These are phyloP conservation scores for Brotula barbata DNA, from an alignment of 2,797 vertebrate genomes.

Conservation along the genomic window DNA sequence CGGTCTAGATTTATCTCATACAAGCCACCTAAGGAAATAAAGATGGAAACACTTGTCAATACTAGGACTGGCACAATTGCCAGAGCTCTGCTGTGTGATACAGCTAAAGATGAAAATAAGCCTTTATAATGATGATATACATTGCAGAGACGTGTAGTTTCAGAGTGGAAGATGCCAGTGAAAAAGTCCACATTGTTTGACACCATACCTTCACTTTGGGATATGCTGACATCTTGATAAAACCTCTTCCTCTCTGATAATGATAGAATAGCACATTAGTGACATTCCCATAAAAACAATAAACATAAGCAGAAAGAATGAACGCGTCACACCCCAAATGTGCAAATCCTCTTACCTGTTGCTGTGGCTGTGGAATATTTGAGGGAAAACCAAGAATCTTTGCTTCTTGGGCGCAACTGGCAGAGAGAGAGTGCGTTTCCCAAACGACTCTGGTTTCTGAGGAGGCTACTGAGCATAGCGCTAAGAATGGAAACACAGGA, in stretches of 20 bases:
- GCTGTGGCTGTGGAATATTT: conserved; percentile 67
- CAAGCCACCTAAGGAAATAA: conserved; percentile 76
- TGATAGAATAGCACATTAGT: conserved; percentile 14
- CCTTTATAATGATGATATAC: too few species aligned
- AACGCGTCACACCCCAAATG: background rate
- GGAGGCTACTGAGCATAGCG: conserved; percentile 69
- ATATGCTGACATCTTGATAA: conserved; percentile 92
- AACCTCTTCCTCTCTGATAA: conserved; percentile 89
- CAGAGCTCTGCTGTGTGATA: too few species aligned
- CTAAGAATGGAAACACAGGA: background rate
- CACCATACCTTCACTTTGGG: conserved; percentile 89
- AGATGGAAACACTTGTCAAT: background rate
- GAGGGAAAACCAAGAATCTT: conserved; percentile 15
- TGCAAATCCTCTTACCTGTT: conserved; percentile 62
- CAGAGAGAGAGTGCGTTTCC: conserved; percentile 35
- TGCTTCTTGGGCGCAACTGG: conserved; percentile 38
- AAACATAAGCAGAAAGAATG: background rate
- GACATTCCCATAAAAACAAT: background rate
- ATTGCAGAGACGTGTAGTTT: too few species aligned
- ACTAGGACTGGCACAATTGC: too few species aligned
- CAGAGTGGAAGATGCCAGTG: too few species aligned
- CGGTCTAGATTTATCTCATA: conserved; percentile 95
- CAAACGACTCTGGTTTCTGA: conserved; percentile 56
- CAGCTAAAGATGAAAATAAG: too few species aligned
- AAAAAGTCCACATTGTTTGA: background rate